A percentile compares a stretch with the other conserved stretches of the same genome.
Evolutionary conservation across 2,888 invertebrate species (phyloP).

Genomic region (Ophonus ardosiacus): DNA sequence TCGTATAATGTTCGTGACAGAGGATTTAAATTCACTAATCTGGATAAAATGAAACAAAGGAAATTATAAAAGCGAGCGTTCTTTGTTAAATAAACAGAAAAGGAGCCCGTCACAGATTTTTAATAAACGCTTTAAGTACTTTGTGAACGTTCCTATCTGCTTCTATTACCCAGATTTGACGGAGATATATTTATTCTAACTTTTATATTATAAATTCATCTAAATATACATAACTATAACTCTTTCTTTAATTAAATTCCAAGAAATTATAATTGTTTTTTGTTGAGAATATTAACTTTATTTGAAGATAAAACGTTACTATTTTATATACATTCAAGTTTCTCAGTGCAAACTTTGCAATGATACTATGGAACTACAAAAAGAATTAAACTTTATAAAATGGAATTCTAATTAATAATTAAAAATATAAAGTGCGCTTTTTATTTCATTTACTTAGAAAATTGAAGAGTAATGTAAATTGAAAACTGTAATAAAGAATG

Average conservation of each 20-base stretch:
- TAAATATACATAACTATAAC: background rate
- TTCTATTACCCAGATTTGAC: background rate
- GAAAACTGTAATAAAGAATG: background rate
- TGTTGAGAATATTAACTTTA: background rate
- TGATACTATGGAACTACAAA: background rate
- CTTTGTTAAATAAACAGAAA: constrained; percentile 62
- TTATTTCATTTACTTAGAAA: background rate
- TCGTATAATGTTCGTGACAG: constrained; percentile 57
- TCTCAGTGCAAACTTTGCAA: background rate
- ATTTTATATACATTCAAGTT: background rate
- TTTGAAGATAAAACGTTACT: background rate
- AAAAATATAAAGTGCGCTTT: background rate
- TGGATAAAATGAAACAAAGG: constrained; percentile 60
- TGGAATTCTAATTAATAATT: background rate
- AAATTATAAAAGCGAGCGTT: constrained; percentile 60
- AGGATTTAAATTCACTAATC: constrained; percentile 62
- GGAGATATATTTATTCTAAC: background rate
- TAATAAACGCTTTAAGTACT: constrained; percentile 55
- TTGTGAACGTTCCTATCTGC: constrained; percentile 49
- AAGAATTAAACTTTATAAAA: background rate
- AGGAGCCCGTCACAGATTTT: constrained; percentile 43
- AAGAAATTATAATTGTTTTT: background rate
- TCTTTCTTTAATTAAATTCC: background rate
- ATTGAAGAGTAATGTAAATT: background rate
- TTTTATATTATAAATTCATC: background rate